Evolutionary conservation across 2,797 vertebrate species (phyloP).

Genomic region (Scolopax bukidnonensis): DNA sequence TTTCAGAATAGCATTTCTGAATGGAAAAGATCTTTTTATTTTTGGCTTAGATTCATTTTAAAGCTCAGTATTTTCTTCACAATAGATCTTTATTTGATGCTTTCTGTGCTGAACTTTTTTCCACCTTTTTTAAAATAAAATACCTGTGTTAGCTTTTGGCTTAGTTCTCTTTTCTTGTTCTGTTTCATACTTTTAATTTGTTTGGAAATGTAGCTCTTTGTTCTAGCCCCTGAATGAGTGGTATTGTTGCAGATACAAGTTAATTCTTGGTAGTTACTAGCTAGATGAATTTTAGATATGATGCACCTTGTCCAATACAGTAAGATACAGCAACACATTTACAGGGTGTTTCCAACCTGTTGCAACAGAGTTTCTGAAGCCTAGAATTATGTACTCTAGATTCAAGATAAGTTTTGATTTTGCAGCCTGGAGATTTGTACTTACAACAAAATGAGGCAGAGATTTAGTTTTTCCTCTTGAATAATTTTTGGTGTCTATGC

Average conservation of each 20-base stretch:
- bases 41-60: background rate
- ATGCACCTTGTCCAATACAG: background rate
- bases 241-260: background rate
- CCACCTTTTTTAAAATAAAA: background rate
- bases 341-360: background rate
- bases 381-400: background rate
- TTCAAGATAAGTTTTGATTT: background rate
- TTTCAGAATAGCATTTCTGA: background rate
- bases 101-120: background rate
- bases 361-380: background rate
- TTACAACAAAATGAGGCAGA: background rate
- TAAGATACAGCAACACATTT: background rate
- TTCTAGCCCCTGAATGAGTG: background rate
- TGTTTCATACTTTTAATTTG: background rate
- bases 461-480: background rate
- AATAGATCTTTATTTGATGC: background rate
- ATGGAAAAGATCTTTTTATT: background rate
- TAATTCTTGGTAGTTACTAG: background rate
- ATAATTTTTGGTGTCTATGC: background rate
- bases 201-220: background rate
- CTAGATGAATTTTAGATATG: background rate
- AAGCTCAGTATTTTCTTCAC: background rate
- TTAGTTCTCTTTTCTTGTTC: background rate
- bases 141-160: background rate
- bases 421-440: background rate